Evolutionary conservation across 2,797 vertebrate species (phyloP).

Genomic region (Streptopelia turtur): DNA sequence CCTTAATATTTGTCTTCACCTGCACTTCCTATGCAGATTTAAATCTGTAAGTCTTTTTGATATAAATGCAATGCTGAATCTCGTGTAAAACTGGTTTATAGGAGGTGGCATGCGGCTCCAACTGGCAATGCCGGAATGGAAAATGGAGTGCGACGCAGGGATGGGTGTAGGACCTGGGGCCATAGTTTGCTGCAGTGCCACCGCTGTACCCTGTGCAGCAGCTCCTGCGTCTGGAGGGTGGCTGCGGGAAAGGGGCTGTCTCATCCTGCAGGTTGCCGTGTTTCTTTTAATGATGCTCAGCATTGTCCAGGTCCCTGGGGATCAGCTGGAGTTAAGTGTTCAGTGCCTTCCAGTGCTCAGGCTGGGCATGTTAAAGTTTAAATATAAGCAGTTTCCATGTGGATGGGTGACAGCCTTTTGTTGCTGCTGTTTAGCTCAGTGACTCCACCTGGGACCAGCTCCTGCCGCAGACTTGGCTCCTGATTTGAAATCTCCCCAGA

Average conservation of each 20-base stretch:
- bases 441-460: not conserved
- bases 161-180: not conserved
- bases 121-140: not conserved
- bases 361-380: not conserved
- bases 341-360: not conserved
- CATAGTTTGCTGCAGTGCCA: rapidly evolving
- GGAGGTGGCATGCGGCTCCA: not conserved
- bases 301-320: rapidly evolving
- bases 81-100: constrained; percentile 21
- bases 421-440: not conserved
- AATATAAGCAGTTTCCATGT: not conserved
- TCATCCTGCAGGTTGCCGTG: not conserved
- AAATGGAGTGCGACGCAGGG: not conserved
- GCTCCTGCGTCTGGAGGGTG: not conserved
- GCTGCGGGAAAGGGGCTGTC: not conserved
- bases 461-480: not conserved
- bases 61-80: not conserved
- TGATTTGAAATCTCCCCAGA: rapidly evolving
- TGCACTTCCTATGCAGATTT: not conserved
- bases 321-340: not conserved
- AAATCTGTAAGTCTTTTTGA: not conserved
- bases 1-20: not conserved
- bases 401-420: not conserved
- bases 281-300: not conserved
- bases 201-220: rapidly evolving